Conservation (phyloP, 2,113 vertebrate genomes). For the Oreochromis spilurus region DNA sequence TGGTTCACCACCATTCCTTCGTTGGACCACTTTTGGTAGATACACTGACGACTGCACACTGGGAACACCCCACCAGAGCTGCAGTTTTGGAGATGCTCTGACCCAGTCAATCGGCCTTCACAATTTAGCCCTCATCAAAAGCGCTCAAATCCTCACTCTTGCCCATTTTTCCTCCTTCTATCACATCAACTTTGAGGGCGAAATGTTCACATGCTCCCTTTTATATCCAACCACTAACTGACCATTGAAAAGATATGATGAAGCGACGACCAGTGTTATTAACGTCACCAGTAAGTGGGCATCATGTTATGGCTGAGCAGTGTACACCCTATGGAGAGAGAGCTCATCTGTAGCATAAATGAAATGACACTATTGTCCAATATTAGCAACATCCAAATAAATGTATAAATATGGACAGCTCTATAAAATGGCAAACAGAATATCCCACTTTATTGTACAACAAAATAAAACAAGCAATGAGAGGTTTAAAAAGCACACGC, state of each 20-base stretch:
- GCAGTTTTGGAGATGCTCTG: not conserved
- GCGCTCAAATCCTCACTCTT: not conserved
- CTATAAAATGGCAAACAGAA: not conserved
- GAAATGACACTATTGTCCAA: not conserved
- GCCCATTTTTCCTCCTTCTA: not conserved
- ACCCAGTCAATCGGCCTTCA: accelerated
- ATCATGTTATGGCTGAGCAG: accelerated
- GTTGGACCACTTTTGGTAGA: not conserved
- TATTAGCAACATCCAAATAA: not conserved
- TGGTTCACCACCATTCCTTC: not conserved
- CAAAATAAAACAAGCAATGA: not conserved
- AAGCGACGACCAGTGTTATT: not conserved
- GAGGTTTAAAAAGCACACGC: not conserved
- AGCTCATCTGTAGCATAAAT: not conserved
- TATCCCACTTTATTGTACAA: not conserved
- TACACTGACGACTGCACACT: not conserved
- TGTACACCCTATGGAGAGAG: not conserved
- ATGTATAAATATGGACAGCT: not conserved
- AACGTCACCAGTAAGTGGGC: not conserved
- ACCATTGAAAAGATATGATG: accelerated
- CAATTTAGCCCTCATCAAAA: not conserved
- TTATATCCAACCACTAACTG: not conserved
- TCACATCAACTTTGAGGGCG: not conserved
- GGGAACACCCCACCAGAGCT: not conserved
- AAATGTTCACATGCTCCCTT: accelerated